These are phyloP conservation scores for Riptortus pedestris DNA, from an alignment of 1,140 invertebrate species.

Conservation along the genomic window DNA sequence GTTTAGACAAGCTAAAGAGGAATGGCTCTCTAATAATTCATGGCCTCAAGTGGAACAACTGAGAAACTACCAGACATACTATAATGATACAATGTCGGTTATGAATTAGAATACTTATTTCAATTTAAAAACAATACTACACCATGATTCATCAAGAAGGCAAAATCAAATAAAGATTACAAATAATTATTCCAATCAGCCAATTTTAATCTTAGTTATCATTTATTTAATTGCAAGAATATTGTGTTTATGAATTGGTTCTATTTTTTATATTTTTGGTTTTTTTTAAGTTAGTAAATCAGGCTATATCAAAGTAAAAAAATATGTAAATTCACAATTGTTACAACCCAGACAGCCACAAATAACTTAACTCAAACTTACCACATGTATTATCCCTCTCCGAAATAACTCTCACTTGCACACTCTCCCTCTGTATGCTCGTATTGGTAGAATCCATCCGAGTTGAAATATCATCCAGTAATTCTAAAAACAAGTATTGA, in stretches of 20 bases:
- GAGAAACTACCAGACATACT: no score
- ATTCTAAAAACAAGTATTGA: conserved; percentile 45
- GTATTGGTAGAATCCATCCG: conserved; percentile 59
- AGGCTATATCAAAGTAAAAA: background rate
- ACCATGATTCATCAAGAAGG: no score
- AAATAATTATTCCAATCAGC: no score
- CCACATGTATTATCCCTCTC: conserved; percentile 58
- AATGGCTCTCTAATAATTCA: no score
- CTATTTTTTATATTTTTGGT: conserved; percentile 14
- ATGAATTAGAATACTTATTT: no score
- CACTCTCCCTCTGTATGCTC: conserved; percentile 54
- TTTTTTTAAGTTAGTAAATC: background rate
- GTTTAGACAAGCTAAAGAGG: no score
- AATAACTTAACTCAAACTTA: no score
- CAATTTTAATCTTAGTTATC: background rate
- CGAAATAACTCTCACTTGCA: conserved; percentile 51
- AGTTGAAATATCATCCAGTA: conserved; percentile 66
- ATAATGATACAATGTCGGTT: no score
- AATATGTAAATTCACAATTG: background rate
- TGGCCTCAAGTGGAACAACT: no score
- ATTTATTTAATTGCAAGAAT: background rate
- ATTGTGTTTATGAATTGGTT: conserved; percentile 22
- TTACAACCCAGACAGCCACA: no score
- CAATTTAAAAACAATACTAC: no score
- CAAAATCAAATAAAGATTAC: no score